A percentile compares a stretch with the other conserved stretches of the same genome.
These are phyloP conservation scores for Albula goreensis DNA, from an alignment of 2,113 vertebrate species.

Conservation along the genomic window DNA sequence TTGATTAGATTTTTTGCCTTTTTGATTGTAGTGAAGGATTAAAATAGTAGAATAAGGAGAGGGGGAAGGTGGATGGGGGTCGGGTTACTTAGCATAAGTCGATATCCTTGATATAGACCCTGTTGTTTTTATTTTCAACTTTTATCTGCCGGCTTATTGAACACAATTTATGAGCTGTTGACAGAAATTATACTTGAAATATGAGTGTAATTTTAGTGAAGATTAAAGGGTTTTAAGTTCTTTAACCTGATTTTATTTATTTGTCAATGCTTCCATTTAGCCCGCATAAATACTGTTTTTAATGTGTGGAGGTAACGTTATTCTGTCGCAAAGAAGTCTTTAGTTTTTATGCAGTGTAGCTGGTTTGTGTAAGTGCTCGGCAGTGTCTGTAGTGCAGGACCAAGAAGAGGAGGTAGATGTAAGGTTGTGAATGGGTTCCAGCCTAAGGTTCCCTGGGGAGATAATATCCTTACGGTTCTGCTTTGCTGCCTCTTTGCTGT, in stretches of 20 bases:
- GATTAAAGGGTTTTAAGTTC: background rate
- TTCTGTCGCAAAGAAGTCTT: background rate
- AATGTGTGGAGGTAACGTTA: background rate
- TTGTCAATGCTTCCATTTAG: background rate
- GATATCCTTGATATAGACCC: background rate
- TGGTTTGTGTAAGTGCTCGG: background rate
- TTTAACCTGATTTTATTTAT: background rate
- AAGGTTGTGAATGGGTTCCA: background rate
- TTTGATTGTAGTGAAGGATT: background rate
- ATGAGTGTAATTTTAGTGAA: background rate
- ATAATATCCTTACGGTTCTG: too few relatives aligned
- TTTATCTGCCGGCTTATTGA: background rate
- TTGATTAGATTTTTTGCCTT: background rate
- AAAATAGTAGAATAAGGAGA: background rate
- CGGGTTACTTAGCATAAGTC: background rate
- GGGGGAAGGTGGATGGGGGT: background rate
- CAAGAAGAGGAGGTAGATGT: background rate
- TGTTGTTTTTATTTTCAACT: background rate
- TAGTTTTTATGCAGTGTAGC: background rate
- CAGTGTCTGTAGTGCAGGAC: background rate
- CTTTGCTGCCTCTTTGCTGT: too few relatives aligned
- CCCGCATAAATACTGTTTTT: background rate
- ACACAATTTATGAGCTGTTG: background rate
- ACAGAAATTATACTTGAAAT: background rate
- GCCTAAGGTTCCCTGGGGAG: background rate